Evolutionary conservation across 2,888 invertebrate species (phyloP), one percentile per base, ranked within the genome.

Genomic region (Pyrrhosoma nymphula): DNA sequence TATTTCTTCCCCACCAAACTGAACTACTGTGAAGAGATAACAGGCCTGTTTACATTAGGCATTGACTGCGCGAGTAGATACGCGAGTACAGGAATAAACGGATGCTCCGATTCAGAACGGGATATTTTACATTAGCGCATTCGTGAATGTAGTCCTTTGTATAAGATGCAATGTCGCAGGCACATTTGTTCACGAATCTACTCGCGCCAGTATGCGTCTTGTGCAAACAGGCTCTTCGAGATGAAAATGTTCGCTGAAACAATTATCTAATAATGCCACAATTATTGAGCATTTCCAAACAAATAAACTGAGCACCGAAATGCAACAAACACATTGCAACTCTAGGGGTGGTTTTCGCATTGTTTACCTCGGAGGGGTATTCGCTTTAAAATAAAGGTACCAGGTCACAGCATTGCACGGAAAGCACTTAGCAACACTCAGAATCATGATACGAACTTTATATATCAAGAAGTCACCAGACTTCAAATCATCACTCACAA

Each of bases 401-500:
- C 69, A 26, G 26, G 69, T 69, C n/a, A 69, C 26, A 69, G 20
- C 39, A 88, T 16, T 47, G 39, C 23, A 89, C 26, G 23, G 26
- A 89, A 20, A 56, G n/a, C 55, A 55, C n/a, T n/a, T 89, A 16
- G 47, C 56, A 89, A 56, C 47, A 35, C 14, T 39, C n/a, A 26
- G 56, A 12, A n/a, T 3, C 89, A 89, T 89, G n/a, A 56, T 89
- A 89, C 26, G 89, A 89, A 35, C 89, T 55, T 89, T 89, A n/a
- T 12, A 89, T 55, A n/a, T 23, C n/a, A 16, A 35, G 88, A 55
- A n/a, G 47, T 26, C n/a, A 89, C 26, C 26, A 56, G 23, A 26
- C 2, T 56, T 89, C 47, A 3, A 26, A 26, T 56, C n/a, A 55
- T 55, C 47, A 56, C 56, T 89, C 12, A n/a, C 23, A 56, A 18